Conservation (phyloP, 2,797 vertebrate genomes). For the Botia kubotai region DNA sequence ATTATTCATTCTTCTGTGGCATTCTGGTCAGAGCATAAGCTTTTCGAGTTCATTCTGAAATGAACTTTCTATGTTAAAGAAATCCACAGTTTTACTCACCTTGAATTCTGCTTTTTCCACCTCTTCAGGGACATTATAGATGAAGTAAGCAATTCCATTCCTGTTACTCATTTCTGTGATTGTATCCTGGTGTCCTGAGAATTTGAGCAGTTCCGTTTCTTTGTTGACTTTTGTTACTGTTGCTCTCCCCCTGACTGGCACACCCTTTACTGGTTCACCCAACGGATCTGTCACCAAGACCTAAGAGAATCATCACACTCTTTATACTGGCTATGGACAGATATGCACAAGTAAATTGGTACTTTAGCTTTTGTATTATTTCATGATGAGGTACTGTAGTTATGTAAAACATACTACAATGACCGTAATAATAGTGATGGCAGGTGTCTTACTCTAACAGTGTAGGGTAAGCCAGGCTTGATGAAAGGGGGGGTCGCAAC, state of each 20-base stretch:
- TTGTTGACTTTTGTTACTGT: conserved; percentile 54
- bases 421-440: not conserved
- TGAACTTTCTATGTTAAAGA: not conserved
- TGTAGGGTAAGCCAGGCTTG: conserved; percentile 90
- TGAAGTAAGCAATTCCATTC: conserved; percentile 82
- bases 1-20: not conserved
- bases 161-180: conserved; percentile 45
- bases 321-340: not conserved
- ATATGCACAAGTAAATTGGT: not conserved
- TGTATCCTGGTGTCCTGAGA: conserved; percentile 33
- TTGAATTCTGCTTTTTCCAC: conserved; percentile 68
- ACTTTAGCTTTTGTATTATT: not conserved
- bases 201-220: conserved; percentile 24
- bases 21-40: not conserved
- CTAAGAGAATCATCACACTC: conserved; percentile 66
- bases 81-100: conserved; percentile 72
- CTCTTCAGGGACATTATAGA: conserved; percentile 76
- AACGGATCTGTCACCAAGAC: conserved; percentile 86
- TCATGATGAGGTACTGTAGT: not conserved
- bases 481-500: conserved; percentile 89
- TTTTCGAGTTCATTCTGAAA: not conserved
- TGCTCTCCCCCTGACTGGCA: conserved; percentile 72
- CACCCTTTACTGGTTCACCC: conserved; percentile 67
- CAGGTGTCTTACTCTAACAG: conserved; percentile 80
- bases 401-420: not conserved